Base-by-base conservation (phyloP, 2,888 invertebrate species). In the Agapostemon virescens region DNA sequence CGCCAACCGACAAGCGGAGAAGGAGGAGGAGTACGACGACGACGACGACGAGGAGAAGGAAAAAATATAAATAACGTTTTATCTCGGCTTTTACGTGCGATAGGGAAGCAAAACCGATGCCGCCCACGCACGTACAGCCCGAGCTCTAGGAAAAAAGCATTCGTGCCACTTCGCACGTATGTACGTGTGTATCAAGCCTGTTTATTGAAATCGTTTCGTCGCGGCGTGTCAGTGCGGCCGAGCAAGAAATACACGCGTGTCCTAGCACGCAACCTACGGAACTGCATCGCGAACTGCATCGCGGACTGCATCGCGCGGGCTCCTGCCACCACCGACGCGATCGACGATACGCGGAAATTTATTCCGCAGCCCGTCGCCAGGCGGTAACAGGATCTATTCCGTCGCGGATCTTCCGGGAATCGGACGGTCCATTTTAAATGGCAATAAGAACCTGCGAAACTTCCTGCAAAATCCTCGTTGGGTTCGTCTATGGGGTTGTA, bases 31-130 rank as follows among this genome's bases (percentile, higher is more conserved):
- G 13, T 23, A n/a, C 45, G 17, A 17, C 3, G 17, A 17, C 17
- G 42, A 15, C 42, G 42, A 17, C 17, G 42, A 17, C 42, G 17
- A 4, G 42, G 7, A 6, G 52, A 4, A 5, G 9, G 15, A 33
- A 68, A 81, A 74, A 70, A 70, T 58, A 63, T 71, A 74, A 74
- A 73, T 82, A 81, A 74, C 26, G 69, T 83, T 49, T 83, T 83
- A 83, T 83, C 83, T 78, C 49, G 70, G 83, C 69, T 78, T 75
- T 83, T 83, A 83, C 82, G 83, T 79, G 82, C 83, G 83, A 83
- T 82, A 83, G 82, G 76, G 75, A 82, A 69, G 81, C 81, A 71
- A 70, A 70, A 42, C 61, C 73, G 74, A 64, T 68, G 66, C 77
- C 78, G 78, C 82, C 82, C 81, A 83, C 83, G 83, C 82, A 82